A percentile compares a stretch with the other conserved stretches of the same genome.
Evolutionary conservation across 2,113 vertebrate genomes (phyloP).

Genomic region (Microcebus lehilahytsara): DNA sequence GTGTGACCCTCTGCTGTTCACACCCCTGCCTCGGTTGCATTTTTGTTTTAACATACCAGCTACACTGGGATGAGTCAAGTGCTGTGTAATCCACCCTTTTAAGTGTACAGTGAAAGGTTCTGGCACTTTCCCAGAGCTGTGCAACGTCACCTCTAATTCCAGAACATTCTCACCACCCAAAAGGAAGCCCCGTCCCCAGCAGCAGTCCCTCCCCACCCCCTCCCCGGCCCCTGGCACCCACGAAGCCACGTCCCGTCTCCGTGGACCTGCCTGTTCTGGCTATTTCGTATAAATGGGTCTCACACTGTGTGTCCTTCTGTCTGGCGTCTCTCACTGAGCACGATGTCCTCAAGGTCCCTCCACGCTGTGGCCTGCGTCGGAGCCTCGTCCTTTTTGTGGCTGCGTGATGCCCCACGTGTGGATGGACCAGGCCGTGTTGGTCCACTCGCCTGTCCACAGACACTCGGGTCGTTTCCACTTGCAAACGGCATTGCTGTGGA

Average conservation of each 20-base stretch:
- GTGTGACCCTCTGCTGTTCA: fast-evolving
- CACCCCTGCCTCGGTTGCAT: fast-evolving
- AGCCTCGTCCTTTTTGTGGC: background rate
- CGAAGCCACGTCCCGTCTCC: fast-evolving
- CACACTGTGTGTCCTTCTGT: background rate
- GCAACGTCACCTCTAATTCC: background rate
- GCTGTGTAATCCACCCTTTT: background rate
- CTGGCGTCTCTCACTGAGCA: background rate
- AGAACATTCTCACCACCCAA: background rate
- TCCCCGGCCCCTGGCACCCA: background rate
- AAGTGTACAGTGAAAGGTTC: background rate
- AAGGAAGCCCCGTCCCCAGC: background rate
- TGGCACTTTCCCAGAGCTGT: background rate
- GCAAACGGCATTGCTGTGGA: background rate
- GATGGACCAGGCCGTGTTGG: fast-evolving
- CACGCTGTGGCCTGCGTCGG: fast-evolving
- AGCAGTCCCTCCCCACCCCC: background rate
- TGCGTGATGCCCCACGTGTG: fast-evolving
- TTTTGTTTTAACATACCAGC: fast-evolving
- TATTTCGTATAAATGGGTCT: background rate
- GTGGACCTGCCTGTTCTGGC: background rate
- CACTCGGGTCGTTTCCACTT: background rate
- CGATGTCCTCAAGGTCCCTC: fast-evolving
- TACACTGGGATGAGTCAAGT: background rate
- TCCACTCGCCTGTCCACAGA: fast-evolving